These are phyloP conservation scores for Python bivittatus DNA, from an alignment of 2,113 vertebrate species.

Conservation along the genomic window DNA sequence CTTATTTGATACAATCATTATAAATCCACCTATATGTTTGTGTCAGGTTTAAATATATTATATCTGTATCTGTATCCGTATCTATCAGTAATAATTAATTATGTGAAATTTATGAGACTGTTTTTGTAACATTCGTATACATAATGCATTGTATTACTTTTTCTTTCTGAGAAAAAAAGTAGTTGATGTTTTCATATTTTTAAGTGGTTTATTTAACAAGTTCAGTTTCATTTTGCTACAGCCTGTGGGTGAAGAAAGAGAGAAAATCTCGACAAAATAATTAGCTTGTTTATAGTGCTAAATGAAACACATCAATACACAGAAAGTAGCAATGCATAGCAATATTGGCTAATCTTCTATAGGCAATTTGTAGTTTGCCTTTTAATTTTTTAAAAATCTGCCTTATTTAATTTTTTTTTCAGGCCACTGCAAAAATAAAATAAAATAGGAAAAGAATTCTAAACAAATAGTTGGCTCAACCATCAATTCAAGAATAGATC, in stretches of 20 bases:
- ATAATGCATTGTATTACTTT: background rate
- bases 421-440: constrained; percentile 42
- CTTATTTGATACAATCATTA: background rate
- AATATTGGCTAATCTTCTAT: constrained; percentile 10
- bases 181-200: constrained; percentile 43
- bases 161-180: constrained; percentile 20
- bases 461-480: constrained; percentile 30
- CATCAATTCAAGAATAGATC: constrained; percentile 24
- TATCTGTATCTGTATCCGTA: background rate
- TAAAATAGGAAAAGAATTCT: constrained; percentile 16
- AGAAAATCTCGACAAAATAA: constrained; percentile 54
- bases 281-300: constrained; percentile 46
- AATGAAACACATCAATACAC: constrained; percentile 38
- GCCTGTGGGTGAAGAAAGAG: constrained; percentile 48
- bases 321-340: background rate
- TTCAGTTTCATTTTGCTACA: constrained; percentile 60
- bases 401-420: too few relatives aligned
- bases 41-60: background rate
- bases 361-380: background rate
- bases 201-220: constrained; percentile 53
- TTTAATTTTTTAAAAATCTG: constrained; percentile 24
- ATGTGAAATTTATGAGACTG: background rate
- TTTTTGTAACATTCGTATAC: constrained; percentile 7
- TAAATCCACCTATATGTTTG: background rate
- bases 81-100: background rate